These are phyloP conservation scores for Meghimatium bilineatum DNA, from an alignment of 2,888 invertebrate genomes.

Conservation along the genomic window DNA sequence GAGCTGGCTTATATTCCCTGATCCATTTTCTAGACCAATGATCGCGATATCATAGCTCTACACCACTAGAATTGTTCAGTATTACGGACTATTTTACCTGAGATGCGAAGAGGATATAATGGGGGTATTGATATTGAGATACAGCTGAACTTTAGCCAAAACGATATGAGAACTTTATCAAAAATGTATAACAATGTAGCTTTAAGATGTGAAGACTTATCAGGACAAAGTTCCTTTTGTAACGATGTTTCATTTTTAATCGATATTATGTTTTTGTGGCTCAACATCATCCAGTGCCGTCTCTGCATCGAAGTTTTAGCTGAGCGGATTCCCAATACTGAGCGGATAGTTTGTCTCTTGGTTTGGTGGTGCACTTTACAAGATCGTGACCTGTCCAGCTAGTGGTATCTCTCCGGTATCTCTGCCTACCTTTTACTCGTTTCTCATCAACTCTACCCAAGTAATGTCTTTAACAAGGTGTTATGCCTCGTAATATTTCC, in stretches of 20 bases:
- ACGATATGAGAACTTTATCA: neutral
- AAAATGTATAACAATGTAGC: neutral
- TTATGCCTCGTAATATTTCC: too few species aligned
- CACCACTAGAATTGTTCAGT: neutral
- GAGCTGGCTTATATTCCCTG: slow-evolving; percentile 19
- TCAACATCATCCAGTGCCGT: too few species aligned
- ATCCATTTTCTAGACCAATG: slow-evolving; percentile 14
- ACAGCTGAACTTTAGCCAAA: neutral
- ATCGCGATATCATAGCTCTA: neutral
- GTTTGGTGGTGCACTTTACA: too few species aligned
- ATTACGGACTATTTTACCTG: neutral
- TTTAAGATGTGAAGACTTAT: neutral
- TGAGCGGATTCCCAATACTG: neutral
- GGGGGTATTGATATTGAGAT: slow-evolving; percentile 2
- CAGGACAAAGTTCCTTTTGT: neutral
- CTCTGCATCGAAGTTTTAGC: neutral
- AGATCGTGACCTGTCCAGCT: too few species aligned
- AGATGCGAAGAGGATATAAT: neutral
- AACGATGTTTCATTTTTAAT: neutral
- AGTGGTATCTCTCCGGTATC: too few species aligned
- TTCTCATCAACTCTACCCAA: too few species aligned
- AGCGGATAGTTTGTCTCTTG: too few species aligned
- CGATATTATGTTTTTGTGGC: too few species aligned
- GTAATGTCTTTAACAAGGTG: too few species aligned
- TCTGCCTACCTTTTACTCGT: too few species aligned